A percentile compares a stretch with the other conserved stretches of the same genome.
These are phyloP conservation scores for Diabrotica virgifera DNA, from an alignment of 1,140 invertebrate species.

Conservation along the genomic window DNA sequence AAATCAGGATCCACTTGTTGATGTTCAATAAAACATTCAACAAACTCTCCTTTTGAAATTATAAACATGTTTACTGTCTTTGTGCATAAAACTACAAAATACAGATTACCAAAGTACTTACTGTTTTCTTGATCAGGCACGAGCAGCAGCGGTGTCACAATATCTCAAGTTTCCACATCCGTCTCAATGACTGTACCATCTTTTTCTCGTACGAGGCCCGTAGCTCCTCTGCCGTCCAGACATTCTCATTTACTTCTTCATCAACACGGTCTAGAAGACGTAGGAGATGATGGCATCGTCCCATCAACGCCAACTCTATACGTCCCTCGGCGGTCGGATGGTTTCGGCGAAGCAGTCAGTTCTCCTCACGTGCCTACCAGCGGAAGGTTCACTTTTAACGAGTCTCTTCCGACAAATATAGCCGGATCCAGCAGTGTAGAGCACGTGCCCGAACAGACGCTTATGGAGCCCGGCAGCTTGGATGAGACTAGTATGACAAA, in stretches of 20 bases:
- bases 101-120: too few species aligned
- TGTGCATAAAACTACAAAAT: too few species aligned
- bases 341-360: conserved; percentile 88
- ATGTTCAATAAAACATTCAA: too few species aligned
- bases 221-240: conserved; percentile 37
- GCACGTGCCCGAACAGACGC: conserved; percentile 41
- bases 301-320: conserved; percentile 86
- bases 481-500: conserved; percentile 18
- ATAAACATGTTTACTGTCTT: too few species aligned
- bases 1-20: too few species aligned
- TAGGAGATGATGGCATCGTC: conserved; percentile 81
- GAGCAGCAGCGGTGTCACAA: conserved; percentile 33
- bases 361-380: conserved; percentile 72
- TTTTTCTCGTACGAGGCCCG: conserved; percentile 38
- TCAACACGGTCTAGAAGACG: conserved; percentile 61
- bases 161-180: conserved; percentile 52
- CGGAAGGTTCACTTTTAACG: conserved; percentile 72
- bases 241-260: conserved; percentile 48
- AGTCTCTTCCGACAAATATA: conserved; percentile 42
- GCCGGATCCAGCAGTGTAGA: conserved; percentile 33
- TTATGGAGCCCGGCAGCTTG: conserved; percentile 33
- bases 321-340: conserved; percentile 78
- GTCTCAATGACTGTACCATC: conserved; percentile 46
- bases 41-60: too few species aligned
- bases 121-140: neutral